Conservation (phyloP, 2,797 vertebrate species). For the Vipera latastei region DNA sequence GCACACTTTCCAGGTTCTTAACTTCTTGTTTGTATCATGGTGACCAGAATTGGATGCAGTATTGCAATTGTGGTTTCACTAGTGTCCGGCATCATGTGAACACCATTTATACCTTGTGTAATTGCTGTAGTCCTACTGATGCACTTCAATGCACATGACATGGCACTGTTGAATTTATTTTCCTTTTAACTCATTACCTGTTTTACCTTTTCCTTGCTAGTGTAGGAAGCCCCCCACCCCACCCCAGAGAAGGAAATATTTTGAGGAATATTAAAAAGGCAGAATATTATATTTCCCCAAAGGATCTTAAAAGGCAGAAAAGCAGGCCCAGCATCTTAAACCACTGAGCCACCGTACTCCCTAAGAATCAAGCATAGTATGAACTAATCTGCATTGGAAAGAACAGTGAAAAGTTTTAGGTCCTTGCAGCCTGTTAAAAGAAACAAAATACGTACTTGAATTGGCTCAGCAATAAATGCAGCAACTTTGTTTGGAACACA, state of each 20-base stretch:
- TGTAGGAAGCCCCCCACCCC: too few species aligned
- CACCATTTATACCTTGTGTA: neutral
- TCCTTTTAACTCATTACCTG: neutral
- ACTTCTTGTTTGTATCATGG: neutral
- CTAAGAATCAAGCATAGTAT: neutral
- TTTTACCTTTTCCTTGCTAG: neutral
- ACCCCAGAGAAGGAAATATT: too few species aligned
- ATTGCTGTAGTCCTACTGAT: neutral
- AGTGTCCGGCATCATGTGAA: neutral
- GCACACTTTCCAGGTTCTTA: neutral
- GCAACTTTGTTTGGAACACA: conserved; percentile 81
- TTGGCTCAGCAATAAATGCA: conserved; percentile 90
- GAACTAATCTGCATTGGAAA: neutral
- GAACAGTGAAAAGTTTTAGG: neutral
- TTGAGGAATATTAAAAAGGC: too few species aligned
- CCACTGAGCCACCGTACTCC: neutral
- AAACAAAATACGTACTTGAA: conserved; percentile 78
- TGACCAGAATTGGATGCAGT: neutral
- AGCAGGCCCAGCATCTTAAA: neutral
- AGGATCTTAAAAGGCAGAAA: too few species aligned
- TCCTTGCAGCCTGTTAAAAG: neutral
- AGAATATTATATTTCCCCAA: too few species aligned
- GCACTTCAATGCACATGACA: neutral
- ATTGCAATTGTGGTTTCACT: neutral
- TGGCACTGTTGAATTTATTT: neutral